A percentile compares a stretch with the other conserved stretches of the same genome.
Conservation (phyloP, 2,113 vertebrate genomes). For the Mobula birostris region DNA sequence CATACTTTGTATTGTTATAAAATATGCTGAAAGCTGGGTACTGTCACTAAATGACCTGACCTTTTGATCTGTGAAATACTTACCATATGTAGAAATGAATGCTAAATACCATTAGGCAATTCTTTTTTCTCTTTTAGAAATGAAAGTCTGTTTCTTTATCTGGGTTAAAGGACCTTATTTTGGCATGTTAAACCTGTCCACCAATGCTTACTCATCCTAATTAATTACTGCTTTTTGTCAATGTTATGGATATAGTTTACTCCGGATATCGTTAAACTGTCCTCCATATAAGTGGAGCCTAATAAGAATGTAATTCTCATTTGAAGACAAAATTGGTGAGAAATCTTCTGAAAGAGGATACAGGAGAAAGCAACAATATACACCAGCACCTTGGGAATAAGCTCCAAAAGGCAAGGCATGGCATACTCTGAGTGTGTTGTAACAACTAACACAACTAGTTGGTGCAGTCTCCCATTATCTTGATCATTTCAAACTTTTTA, state of each 20-base stretch:
- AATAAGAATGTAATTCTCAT: neutral
- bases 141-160: neutral
- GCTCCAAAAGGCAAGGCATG: neutral
- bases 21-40: neutral
- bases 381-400: no score
- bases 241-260: neutral
- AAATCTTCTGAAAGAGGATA: neutral
- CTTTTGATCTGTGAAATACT: slow-evolving; percentile 16
- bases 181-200: neutral
- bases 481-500: neutral
- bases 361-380: neutral
- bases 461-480: neutral
- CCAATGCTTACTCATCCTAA: neutral
- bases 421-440: no score
- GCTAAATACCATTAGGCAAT: neutral
- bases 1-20: slow-evolving; percentile 28
- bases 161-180: neutral
- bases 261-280: neutral
- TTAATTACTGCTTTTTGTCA: neutral
- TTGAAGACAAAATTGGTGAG: neutral
- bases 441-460: neutral
- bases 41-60: slow-evolving; percentile 13
- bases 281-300: neutral
- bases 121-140: neutral
- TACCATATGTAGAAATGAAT: neutral